These are phyloP conservation scores for Gopherus evgoodei DNA, from an alignment of 2,113 vertebrate genomes.

Conservation along the genomic window DNA sequence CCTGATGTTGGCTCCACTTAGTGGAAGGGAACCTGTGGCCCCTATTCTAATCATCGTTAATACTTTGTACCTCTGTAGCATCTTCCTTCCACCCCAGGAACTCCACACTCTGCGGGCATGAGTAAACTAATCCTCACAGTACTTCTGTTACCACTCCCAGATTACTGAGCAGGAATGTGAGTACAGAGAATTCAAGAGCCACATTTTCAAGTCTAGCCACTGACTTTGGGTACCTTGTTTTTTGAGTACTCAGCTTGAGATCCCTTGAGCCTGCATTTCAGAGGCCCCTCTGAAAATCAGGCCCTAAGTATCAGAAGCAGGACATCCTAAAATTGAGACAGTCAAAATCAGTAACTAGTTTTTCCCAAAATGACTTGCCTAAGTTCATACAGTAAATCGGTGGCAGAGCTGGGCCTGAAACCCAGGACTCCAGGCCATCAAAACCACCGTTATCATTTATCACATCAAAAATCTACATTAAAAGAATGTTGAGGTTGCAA, in stretches of 20 bases:
- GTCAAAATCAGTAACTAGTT: neutral
- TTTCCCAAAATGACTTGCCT: neutral
- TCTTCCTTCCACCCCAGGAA: neutral
- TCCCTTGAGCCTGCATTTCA: neutral
- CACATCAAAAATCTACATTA: neutral
- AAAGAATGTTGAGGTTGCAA: neutral
- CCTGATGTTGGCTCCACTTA: neutral
- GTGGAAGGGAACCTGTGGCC: neutral
- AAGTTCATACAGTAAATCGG: neutral
- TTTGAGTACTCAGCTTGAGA: neutral
- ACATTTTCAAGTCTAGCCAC: neutral
- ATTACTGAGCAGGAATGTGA: neutral
- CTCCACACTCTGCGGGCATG: fast-evolving
- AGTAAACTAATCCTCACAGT: neutral
- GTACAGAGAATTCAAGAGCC: neutral
- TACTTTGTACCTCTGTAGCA: neutral
- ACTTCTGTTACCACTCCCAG: neutral
- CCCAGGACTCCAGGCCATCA: neutral
- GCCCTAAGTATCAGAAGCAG: neutral
- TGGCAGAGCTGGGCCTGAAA: neutral
- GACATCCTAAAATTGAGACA: neutral
- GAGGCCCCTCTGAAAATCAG: neutral
- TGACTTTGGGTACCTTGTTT: neutral
- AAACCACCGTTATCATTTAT: neutral
- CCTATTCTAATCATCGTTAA: constrained; percentile 51